Percentiles rank a stretch among this genome's conserved stretches.
Evolutionary conservation across 1,140 invertebrate species (phyloP).

Genomic region (Acyrthosiphon pisum): DNA sequence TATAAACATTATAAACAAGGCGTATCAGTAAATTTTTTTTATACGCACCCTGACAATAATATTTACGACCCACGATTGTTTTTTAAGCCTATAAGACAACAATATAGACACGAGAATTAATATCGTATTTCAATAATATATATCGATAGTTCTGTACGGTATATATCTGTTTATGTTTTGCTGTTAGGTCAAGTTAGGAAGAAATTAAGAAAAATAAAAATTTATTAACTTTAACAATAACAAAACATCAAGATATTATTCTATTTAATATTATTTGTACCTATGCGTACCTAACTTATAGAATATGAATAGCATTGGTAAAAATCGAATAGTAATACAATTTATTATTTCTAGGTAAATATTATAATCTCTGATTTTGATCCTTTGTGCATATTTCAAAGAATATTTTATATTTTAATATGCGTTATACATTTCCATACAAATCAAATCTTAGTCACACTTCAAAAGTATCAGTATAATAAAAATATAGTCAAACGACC

Average conservation of each 20-base stretch:
- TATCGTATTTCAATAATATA: background rate
- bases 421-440: background rate
- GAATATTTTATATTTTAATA: background rate
- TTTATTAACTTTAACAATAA: background rate
- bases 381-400: background rate
- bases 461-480: background rate
- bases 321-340: background rate
- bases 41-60: background rate
- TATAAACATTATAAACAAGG: background rate
- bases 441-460: background rate
- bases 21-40: background rate
- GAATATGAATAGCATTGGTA: background rate
- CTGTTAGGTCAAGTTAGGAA: background rate
- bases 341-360: background rate
- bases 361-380: background rate
- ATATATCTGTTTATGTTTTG: background rate
- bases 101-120: background rate
- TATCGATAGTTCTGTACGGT: background rate
- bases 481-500: background rate
- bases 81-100: background rate
- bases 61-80: background rate
- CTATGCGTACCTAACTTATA: background rate
- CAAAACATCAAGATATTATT: background rate
- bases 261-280: background rate
- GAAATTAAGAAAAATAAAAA: background rate